Conservation (phyloP, 1,140 invertebrate genomes). For the Rhopalosiphum padi region DNA sequence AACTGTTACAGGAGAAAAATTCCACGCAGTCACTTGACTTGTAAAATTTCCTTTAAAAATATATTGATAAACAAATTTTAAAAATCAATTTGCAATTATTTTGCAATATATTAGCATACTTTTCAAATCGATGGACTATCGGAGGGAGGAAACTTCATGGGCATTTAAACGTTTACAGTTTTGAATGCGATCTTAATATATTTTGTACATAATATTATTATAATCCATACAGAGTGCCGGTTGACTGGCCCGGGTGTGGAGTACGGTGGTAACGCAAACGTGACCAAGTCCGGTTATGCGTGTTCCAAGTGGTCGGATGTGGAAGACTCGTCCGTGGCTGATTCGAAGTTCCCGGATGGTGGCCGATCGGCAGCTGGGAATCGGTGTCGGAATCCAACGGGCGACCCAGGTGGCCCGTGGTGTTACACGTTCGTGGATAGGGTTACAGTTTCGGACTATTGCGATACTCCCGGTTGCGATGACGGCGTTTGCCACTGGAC, state of each 20-base stretch:
- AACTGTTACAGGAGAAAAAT: too few relatives aligned
- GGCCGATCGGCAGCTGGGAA: background rate
- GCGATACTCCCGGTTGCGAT: conserved; percentile 3
- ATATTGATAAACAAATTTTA: too few relatives aligned
- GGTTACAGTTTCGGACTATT: background rate
- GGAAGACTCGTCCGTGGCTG: background rate
- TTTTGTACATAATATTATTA: background rate
- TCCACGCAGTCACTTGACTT: too few relatives aligned
- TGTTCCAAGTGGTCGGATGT: conserved; percentile 2
- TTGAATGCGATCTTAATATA: background rate
- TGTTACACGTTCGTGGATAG: conserved; percentile 30
- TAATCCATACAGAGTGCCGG: background rate
- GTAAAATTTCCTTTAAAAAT: too few relatives aligned
- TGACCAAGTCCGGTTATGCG: conserved; percentile 32
- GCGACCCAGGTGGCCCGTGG: conserved; percentile 33
- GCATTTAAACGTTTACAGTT: background rate
- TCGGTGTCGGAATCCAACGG: conserved; percentile 40
- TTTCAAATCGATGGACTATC: too few relatives aligned
- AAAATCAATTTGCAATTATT: too few relatives aligned
- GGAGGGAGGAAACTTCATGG: too few relatives aligned
- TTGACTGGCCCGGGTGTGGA: conserved; percentile 36
- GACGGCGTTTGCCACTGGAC: background rate
- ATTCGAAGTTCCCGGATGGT: conserved; percentile 24
- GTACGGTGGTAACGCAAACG: conserved; percentile 21
- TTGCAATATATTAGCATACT: too few relatives aligned